A percentile compares a stretch with the other conserved stretches of the same genome.
Evolutionary conservation across 2,113 vertebrate species (phyloP).

Genomic region (Sander vitreus): DNA sequence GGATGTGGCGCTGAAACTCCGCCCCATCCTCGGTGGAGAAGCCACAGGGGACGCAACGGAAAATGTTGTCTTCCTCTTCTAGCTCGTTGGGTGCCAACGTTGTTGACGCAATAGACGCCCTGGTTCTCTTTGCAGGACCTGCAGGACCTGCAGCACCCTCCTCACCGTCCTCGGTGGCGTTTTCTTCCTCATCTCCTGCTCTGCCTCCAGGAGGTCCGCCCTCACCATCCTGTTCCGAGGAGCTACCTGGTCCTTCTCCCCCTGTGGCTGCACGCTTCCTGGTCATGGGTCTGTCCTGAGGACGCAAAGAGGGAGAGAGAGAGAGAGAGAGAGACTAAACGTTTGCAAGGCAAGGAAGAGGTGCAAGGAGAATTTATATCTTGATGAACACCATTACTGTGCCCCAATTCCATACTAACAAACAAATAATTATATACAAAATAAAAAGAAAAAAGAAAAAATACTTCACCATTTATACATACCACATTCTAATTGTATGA

Average conservation of each 20-base stretch:
- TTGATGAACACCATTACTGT: background rate
- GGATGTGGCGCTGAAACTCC: slow-evolving; percentile 86
- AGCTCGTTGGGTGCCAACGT: slow-evolving; percentile 66
- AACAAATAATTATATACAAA: background rate
- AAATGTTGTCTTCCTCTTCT: slow-evolving; percentile 76
- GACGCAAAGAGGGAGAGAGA: background rate
- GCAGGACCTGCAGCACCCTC: slow-evolving; percentile 63
- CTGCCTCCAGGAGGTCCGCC: slow-evolving; percentile 44
- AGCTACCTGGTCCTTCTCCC: slow-evolving; percentile 76
- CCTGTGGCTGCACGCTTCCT: slow-evolving; percentile 80
- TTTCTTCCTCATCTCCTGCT: slow-evolving; percentile 74
- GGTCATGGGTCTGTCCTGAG: slow-evolving; percentile 76
- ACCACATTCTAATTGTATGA: background rate
- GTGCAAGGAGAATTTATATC: background rate
- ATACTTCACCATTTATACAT: too few relatives aligned
- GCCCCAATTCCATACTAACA: background rate
- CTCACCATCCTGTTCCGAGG: slow-evolving; percentile 80
- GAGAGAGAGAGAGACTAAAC: background rate
- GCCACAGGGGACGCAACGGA: slow-evolving; percentile 87
- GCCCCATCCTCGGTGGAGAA: slow-evolving; percentile 81
- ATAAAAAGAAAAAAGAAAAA: background rate
- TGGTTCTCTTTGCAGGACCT: slow-evolving; percentile 74
- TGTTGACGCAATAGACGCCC: slow-evolving; percentile 36
- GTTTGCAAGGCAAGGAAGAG: background rate
- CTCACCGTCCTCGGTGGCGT: slow-evolving; percentile 72